These are phyloP conservation scores for Crossaster papposus DNA, from an alignment of 53 echinoderm and acorn worm genomes.

Conservation along the genomic window DNA sequence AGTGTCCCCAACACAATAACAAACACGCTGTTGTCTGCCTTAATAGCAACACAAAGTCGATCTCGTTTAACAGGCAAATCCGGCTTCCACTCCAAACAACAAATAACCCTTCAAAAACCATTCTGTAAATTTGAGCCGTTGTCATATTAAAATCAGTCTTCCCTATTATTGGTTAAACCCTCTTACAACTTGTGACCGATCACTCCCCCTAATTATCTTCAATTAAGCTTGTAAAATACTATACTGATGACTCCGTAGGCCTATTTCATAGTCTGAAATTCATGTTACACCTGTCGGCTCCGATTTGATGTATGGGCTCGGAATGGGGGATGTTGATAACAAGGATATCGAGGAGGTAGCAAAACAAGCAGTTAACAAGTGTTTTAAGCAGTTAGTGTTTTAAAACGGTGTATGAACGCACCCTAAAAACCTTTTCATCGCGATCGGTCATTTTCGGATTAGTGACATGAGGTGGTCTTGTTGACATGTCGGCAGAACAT, in stretches of 20 bases:
- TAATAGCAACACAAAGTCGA: slow-evolving; percentile 36
- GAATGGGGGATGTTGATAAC: neutral
- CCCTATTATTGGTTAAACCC: too few species aligned
- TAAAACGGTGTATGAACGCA: too few species aligned
- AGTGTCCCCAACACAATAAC: slow-evolving; percentile 8
- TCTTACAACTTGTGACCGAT: too few species aligned
- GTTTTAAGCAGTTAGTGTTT: slow-evolving; percentile 16
- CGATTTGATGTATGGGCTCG: slow-evolving; percentile 1
- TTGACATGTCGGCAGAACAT: neutral
- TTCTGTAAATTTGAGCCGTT: neutral
- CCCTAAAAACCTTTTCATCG: slow-evolving; percentile 32
- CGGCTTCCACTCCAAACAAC: slow-evolving; percentile 14
- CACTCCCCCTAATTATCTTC: too few species aligned
- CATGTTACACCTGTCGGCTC: too few species aligned
- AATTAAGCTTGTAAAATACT: too few species aligned
- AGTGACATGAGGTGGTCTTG: slow-evolving; percentile 3
- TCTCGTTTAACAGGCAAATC: slow-evolving; percentile 8
- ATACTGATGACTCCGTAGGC: too few species aligned
- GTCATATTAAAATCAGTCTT: too few species aligned
- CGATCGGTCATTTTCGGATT: slow-evolving; percentile 30
- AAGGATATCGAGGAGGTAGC: neutral
- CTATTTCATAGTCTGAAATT: too few species aligned
- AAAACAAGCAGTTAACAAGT: slow-evolving; percentile 36
- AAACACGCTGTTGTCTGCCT: slow-evolving; percentile 13
- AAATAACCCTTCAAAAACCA: neutral